These are phyloP conservation scores for Catocala nupta DNA, from an alignment of 2,888 invertebrate genomes.

Conservation along the genomic window DNA sequence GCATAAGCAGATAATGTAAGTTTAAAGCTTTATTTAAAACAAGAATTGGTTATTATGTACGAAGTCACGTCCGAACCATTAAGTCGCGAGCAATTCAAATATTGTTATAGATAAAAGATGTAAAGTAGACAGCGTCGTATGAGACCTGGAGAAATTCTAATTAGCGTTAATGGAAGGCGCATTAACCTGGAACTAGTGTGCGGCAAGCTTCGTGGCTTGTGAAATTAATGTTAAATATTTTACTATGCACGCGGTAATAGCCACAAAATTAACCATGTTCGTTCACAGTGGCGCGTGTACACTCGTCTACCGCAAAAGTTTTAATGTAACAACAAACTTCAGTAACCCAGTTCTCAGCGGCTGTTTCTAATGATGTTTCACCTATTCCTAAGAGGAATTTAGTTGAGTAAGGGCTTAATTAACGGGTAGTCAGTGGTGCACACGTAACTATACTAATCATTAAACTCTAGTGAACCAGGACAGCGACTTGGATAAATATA, in stretches of 20 bases:
- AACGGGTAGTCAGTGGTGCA: background rate
- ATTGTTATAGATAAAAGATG: conserved; percentile 32
- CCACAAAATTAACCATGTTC: conserved; percentile 31
- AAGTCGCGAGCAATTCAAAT: background rate
- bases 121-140: conserved; percentile 24
- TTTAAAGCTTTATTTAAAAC: no score
- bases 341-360: conserved; percentile 36
- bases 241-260: conserved; percentile 38
- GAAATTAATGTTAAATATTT: conserved; percentile 58
- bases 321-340: conserved; percentile 35
- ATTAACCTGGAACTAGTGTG: conserved; percentile 73
- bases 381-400: conserved; percentile 21
- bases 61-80: background rate
- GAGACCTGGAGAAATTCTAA: conserved; percentile 75
- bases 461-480: no score
- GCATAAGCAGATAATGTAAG: no score
- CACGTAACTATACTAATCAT: background rate
- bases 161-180: conserved; percentile 80
- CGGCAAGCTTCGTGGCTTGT: conserved; percentile 52
- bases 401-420: conserved; percentile 8
- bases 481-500: background rate
- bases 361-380: conserved; percentile 22
- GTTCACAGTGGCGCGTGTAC: background rate
- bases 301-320: conserved; percentile 21
- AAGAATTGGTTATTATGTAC: no score